Base-by-base conservation (phyloP, 1,140 invertebrate species). In the Orius insidiosus region DNA sequence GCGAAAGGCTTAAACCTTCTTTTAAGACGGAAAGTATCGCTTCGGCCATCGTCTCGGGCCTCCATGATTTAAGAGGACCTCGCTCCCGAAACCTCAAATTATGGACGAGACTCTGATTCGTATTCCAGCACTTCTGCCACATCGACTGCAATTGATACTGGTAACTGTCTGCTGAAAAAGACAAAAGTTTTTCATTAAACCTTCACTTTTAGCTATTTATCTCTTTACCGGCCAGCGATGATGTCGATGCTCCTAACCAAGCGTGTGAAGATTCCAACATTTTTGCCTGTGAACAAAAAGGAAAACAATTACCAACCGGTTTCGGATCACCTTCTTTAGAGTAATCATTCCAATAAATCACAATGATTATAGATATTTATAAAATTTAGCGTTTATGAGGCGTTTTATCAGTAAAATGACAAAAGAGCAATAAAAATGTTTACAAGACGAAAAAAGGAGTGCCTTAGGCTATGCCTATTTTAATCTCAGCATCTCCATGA, bases 41-140 rank as follows among this genome's bases (percentile, higher is more conserved):
- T 59, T 88, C 85, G 46, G 85, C 85, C 86, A 92, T 92, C 46
- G 86, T 89, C 64, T 90, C 86, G 2, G 85, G 85, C 32, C 85
- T 67, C 86, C 86, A 92, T 15, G 85, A 87, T 62, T 92, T 92
- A 46, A 89, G 67, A 0, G 86, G 86, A 2, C 86, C 86, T 36
- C 86, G 75, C 62, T 90, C 86, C n/a, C 86, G 73, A 68, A 89
- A 89, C 42, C 85, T 72, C 55, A 89, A 66, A 59, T 87, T 85
- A 63, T 89, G 85, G 30, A 87, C 79, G 53, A 87, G 67, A 52
- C 77, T 81, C 61, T 86, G 84, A 64, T 85, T 85, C 44, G 81
- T 87, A 60, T 80, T 88, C 85, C 85, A 90, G 63, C 85, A 88
- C 60, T 88, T 89, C 63, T 90, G 86, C 86, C 86, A 90, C 76